Percentiles rank a stretch among this genome's conserved stretches.
These are phyloP conservation scores for Trachops cirrhosus DNA, from an alignment of 2,797 vertebrate species.

Conservation along the genomic window DNA sequence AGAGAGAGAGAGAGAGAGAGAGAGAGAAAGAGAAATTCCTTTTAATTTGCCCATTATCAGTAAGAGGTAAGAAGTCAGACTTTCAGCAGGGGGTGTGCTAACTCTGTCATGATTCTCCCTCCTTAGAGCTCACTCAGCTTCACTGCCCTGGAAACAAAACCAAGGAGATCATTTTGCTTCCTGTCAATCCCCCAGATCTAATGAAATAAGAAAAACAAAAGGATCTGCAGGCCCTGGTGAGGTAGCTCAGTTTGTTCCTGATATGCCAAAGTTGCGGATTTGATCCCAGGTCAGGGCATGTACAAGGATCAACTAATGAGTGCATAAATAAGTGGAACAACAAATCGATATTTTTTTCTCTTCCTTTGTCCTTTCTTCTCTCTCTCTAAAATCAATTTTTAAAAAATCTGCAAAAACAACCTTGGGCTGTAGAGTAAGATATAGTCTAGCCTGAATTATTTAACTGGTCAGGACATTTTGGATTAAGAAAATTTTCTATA, in stretches of 20 bases:
- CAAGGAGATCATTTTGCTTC: neutral
- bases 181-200: neutral
- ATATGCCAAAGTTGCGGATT: neutral
- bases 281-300: neutral
- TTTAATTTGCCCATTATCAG: neutral
- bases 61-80: neutral
- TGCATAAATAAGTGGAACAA: neutral
- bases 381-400: neutral
- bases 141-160: neutral
- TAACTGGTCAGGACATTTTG: neutral
- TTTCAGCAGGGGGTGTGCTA: neutral
- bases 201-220: neutral
- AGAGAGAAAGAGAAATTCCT: neutral
- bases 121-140: neutral
- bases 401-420: neutral
- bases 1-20: neutral
- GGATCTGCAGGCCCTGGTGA: neutral
- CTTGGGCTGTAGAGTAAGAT: neutral
- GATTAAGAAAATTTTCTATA: neutral
- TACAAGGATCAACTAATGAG: neutral
- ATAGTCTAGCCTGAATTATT: neutral
- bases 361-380: neutral
- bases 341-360: neutral
- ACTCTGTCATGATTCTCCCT: rapidly evolving
- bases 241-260: neutral